These are phyloP conservation scores for Scortum barcoo DNA, from an alignment of 2,113 vertebrate species.

Conservation along the genomic window DNA sequence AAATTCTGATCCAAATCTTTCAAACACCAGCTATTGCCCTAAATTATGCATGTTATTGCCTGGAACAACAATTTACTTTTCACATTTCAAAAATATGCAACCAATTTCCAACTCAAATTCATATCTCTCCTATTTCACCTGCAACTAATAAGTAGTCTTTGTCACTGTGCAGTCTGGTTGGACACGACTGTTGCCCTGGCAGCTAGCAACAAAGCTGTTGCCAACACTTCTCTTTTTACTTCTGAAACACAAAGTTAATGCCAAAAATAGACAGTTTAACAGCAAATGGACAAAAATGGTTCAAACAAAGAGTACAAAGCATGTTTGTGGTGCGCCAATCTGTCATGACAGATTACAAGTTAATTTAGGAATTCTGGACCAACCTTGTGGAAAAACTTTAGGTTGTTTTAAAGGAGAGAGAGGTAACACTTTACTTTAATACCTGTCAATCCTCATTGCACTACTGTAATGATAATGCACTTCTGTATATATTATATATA, in stretches of 20 bases:
- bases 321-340: neutral
- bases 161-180: neutral
- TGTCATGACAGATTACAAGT: neutral
- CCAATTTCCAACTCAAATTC: conserved; percentile 3
- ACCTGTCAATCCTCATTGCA: no score
- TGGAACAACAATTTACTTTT: conserved; percentile 4
- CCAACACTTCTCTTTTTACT: conserved; percentile 29
- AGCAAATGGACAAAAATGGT: neutral
- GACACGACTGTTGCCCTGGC: conserved; percentile 4
- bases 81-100: neutral
- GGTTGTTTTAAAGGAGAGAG: neutral
- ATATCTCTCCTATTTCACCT: conserved; percentile 13
- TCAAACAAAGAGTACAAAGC: neutral
- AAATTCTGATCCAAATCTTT: neutral
- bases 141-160: conserved; percentile 1
- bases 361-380: neutral
- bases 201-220: neutral
- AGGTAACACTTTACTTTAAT: neutral
- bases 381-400: neutral
- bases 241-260: conserved; percentile 5
- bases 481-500: no score
- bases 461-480: no score
- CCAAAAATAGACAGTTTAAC: neutral
- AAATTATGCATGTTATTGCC: neutral
- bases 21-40: neutral